A percentile compares a stretch with the other conserved stretches of the same genome.
phyloP scores from a whole-genome alignment of 2,113 vertebrate genomes.

The Apistogramma diplotaenia region DNA sequence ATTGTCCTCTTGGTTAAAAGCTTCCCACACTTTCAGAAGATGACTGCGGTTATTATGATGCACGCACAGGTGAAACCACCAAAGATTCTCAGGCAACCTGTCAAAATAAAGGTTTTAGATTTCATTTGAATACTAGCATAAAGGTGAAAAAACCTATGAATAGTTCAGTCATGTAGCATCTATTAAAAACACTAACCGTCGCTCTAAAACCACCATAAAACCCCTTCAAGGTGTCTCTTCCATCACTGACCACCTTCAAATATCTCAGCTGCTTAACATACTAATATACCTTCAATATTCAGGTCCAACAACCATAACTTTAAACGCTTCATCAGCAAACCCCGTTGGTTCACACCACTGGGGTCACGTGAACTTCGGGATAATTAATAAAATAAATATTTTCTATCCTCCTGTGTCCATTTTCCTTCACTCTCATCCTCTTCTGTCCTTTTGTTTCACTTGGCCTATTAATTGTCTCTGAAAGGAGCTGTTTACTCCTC shows the following conservation, averaged over 20 bases:
- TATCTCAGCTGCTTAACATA: slow-evolving; percentile 29
- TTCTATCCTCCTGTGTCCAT: slow-evolving; percentile 12
- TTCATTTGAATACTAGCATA: slow-evolving; percentile 17
- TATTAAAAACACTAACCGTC: slow-evolving; percentile 2
- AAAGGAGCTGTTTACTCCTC: slow-evolving; percentile 65
- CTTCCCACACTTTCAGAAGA: neutral
- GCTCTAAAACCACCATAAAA: slow-evolving; percentile 12
- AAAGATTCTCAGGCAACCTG: slow-evolving; percentile 22
- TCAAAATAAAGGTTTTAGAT: slow-evolving; percentile 11
- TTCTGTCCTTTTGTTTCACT: slow-evolving; percentile 1
- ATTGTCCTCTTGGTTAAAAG: neutral
- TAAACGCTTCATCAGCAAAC: neutral
- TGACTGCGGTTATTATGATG: neutral
- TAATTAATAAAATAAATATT: slow-evolving; percentile 69
- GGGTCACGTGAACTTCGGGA: slow-evolving; percentile 53
- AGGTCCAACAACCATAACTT: slow-evolving; percentile 12
- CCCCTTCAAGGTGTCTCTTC: slow-evolving; percentile 17
- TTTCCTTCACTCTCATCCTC: slow-evolving; percentile 11
- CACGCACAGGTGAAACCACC: neutral
- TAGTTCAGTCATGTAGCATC: slow-evolving; percentile 39
- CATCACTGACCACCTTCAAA: slow-evolving; percentile 15
- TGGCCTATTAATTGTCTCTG: neutral
- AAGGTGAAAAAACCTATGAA: slow-evolving; percentile 40
- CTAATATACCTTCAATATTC: slow-evolving; percentile 20
- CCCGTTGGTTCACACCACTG: slow-evolving; percentile 1